Evolutionary conservation across 2,113 vertebrate species (phyloP), one percentile per base, ranked within the genome.

Genomic region (Butorides virescens): DNA sequence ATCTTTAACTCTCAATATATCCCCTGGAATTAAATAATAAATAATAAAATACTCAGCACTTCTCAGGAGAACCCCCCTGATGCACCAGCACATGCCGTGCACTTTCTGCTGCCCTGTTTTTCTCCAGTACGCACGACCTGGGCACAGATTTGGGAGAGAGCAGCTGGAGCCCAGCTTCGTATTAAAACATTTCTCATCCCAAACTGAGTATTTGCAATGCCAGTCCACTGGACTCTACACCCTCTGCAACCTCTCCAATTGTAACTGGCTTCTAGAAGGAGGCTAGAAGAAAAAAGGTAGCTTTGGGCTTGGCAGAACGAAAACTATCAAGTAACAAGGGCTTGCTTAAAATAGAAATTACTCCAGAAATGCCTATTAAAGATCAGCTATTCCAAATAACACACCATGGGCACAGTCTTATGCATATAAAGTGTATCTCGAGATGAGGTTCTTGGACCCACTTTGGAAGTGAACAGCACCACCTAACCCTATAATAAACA

Each of bases 41-140:
- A 71, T 29, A 42, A 79, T 7, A 14, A 90, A 68, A 72, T 37
- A 16, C 23, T 84, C 56, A 63, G 26, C 22, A 27, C 22, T 68
- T 65, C 25, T 56, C 27, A 26, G 49, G 39, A 65, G 30, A 36
- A 74, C 36, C 20, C 11, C 13, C 74, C 30, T 47, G 52, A 39
- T 66, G 61, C 44, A 59, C 18, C 85, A 68, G 62, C 16, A 63
- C 0, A 2, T 4, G 44, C 5, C 0, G 0, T 8, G 19, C 7
- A 15, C 30, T 65, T 75, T 53, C 44, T 53, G 21, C 25, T 76
- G 19, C 44, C 18, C 26, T 37, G 9, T 32, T 76, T 88, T 37
- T n/a, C 53, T 88, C 27, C 62, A 39, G 8, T 23, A 39, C 8
- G 13, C 32, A 65, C 74, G 42, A 72, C n/a, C 8, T 23, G 19